phyloP scores from a whole-genome alignment of 2,888 invertebrate species.

The Liodrosophila aerea region DNA sequence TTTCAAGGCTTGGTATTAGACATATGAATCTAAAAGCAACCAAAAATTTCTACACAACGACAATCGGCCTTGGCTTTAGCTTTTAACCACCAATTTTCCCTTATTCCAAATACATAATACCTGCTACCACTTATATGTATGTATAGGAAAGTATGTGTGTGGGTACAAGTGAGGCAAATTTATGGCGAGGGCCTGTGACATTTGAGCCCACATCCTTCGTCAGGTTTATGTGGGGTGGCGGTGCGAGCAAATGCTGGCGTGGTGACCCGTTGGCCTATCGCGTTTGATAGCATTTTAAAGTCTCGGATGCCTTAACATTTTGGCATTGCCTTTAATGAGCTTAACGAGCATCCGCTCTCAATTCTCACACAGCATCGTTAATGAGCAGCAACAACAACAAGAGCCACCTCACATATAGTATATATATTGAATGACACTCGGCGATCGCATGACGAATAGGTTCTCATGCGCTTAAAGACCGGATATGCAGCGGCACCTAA shows the following conservation, averaged over 20 bases:
- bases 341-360: conserved; percentile 67
- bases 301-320: conserved; percentile 42
- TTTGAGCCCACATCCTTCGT: conserved; percentile 69
- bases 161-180: conserved; percentile 46
- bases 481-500: too few relatives aligned
- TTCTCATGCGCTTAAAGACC: conserved; percentile 10
- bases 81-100: too few relatives aligned
- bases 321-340: conserved; percentile 63
- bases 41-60: conserved; percentile 9
- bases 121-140: too few relatives aligned
- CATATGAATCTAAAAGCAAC: neutral
- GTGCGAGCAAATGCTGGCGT: conserved; percentile 40
- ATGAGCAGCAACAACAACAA: conserved; percentile 29
- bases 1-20: too few relatives aligned
- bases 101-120: too few relatives aligned
- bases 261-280: conserved; percentile 16
- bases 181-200: conserved; percentile 59
- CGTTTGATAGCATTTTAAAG: conserved; percentile 61
- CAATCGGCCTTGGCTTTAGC: neutral
- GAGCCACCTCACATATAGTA: conserved; percentile 57
- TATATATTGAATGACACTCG: conserved; percentile 65
- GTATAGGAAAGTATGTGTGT: conserved; percentile 6
- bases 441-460: conserved; percentile 62
- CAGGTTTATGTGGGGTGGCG: too few relatives aligned
- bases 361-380: conserved; percentile 38